Percentiles rank a stretch among this genome's conserved stretches.
Conservation (phyloP, 2,797 vertebrate species). For the Bucorvus abyssinicus region DNA sequence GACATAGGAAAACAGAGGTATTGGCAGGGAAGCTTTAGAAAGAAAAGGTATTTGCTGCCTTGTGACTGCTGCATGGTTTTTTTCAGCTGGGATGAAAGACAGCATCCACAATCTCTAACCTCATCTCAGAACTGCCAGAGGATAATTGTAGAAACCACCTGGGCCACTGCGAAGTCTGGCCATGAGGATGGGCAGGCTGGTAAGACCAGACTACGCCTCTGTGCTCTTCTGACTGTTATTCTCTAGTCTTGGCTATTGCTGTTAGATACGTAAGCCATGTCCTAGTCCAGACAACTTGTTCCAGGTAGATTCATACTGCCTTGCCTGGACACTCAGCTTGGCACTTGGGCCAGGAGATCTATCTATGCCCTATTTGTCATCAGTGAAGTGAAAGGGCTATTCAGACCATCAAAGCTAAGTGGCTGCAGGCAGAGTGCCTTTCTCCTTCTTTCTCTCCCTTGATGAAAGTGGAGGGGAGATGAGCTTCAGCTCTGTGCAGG, state of each 20-base stretch:
- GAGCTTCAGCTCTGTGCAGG: not conserved
- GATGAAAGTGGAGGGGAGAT: not conserved
- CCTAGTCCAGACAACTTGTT: not conserved
- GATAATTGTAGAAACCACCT: not conserved
- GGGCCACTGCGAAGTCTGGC: not conserved
- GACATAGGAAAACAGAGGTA: not conserved
- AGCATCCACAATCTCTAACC: not conserved
- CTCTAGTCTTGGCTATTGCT: not conserved
- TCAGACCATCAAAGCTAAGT: not conserved
- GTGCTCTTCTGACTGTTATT: not conserved
- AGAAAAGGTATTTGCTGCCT: not conserved
- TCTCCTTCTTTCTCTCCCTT: not conserved
- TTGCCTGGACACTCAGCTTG: not conserved
- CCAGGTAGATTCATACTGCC: not conserved
- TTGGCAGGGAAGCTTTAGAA: not conserved
- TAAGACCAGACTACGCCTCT: not conserved
- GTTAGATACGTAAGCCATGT: not conserved
- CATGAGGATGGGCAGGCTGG: not conserved
- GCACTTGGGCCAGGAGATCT: not conserved
- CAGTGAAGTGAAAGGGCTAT: not conserved
- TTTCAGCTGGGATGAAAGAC: constrained; percentile 1
- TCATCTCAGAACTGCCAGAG: not conserved
- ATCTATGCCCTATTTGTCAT: not conserved
- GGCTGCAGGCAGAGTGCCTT: not conserved
- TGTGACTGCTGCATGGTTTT: not conserved